These are phyloP conservation scores for Silurus meridionalis DNA, from an alignment of 2,113 vertebrate species.

Conservation along the genomic window DNA sequence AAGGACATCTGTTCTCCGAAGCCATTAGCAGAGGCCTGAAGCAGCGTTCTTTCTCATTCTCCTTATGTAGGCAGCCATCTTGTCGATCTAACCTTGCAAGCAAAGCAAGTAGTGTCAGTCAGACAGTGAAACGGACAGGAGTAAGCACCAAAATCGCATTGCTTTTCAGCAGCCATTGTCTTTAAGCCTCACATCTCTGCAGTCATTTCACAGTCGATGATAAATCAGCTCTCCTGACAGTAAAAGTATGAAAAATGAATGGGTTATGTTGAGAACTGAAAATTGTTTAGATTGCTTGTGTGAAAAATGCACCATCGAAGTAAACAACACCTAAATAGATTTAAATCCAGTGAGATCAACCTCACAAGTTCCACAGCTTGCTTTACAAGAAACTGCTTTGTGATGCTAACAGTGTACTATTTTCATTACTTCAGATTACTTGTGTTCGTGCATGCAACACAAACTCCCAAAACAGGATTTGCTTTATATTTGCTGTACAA, in stretches of 20 bases:
- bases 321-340: not conserved
- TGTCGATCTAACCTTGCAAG: constrained; percentile 35
- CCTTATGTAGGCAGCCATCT: constrained; percentile 4
- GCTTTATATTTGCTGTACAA: not conserved
- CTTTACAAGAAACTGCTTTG: not conserved
- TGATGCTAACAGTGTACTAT: too few species aligned
- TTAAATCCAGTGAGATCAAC: not conserved
- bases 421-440: too few species aligned
- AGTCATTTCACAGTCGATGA: constrained; percentile 18
- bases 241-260: not conserved
- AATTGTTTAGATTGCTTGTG: not conserved
- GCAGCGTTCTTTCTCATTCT: not conserved
- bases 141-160: constrained; percentile 18
- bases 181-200: not conserved
- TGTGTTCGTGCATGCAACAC: not conserved
- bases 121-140: not conserved
- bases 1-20: not conserved
- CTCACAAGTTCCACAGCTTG: not conserved
- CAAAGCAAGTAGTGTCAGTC: not conserved
- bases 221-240: constrained; percentile 24
- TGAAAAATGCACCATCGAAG: not conserved
- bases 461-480: not conserved
- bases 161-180: constrained; percentile 6
- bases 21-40: not conserved
- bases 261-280: not conserved